Conservation (phyloP, 1,140 invertebrate species). For the Popillia japonica region DNA sequence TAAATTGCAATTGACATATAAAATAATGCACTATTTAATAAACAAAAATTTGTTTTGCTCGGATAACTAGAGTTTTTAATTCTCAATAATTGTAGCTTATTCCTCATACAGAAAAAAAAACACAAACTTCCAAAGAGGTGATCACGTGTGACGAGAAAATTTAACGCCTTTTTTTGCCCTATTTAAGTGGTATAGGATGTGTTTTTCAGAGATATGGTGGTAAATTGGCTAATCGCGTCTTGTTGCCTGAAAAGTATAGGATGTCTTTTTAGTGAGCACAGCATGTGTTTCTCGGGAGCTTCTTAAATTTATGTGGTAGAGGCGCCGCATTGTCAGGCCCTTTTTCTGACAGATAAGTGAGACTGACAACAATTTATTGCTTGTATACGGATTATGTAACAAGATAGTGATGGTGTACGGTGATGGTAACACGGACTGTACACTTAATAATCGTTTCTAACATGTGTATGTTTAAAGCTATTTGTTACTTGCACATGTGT, state of each 20-base stretch:
- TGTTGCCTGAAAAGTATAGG: background rate
- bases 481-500: constrained; percentile 13
- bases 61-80: too few species aligned
- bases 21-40: too few species aligned
- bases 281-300: constrained; percentile 26
- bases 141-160: constrained; percentile 1
- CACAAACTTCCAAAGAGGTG: background rate
- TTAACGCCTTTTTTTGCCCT: background rate
- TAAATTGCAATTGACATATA: too few species aligned
- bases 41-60: too few species aligned
- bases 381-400: constrained; percentile 31
- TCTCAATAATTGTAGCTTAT: too few species aligned
- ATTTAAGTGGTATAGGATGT: constrained; percentile 1
- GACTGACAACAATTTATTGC: constrained; percentile 29
- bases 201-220: background rate
- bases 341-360: constrained; percentile 20
- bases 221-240: constrained; percentile 23
- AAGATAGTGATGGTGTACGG: constrained; percentile 15
- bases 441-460: background rate
- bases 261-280: constrained; percentile 8
- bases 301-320: background rate
- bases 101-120: too few species aligned
- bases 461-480: constrained; percentile 1
- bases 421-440: constrained; percentile 5
- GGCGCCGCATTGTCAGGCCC: constrained; percentile 17